Base-by-base conservation (phyloP, 35 echinoderm and acorn worm genomes). In the Holothuria glaberrima region DNA sequence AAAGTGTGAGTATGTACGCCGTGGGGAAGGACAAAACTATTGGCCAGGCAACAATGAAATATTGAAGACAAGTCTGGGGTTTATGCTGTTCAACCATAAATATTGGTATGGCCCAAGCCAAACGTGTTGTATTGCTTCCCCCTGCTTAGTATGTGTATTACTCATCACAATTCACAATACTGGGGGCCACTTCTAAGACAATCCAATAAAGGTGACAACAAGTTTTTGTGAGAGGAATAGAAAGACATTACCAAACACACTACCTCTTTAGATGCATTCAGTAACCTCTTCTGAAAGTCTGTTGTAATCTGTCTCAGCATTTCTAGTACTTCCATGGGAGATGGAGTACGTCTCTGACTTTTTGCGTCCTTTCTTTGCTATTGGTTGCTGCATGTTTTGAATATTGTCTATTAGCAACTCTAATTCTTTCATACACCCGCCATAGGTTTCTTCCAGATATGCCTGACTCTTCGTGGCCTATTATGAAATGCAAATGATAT, bases 401-500 rank as follows among this genome's bases (percentile, higher is more conserved):
- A 93, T 90, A 84, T 81, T 95, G 21, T 94, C 41, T 2, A 99
- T 67, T 22, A 99, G 91, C 21, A 99, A 59, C 60, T 95, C 97
- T 9, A 99, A 76, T 59, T 99, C 97, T 60, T 88, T 72, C 97
- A 99, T 99, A 75, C 97, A 90, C 17, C 97, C 97, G 7, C 97
- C 97, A 21, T 99, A 99, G 0, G 97, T 99, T 67, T 99, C 91
- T 30, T 95, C 93, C 29, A 95, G 72, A 38, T 93, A 99, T n/a
- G 90, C 75, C 83, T 99, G 97, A 27, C 97, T 94, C 41, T 95
- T 99, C 71, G 95, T 99, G 58, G 97, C 97, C 97, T 95, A 68
- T 3, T 65, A 20, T 33, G 29, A n/a, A 78, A 78, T 78, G 12
- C 50, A 54, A 54, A 54, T 54, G 50, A n/a, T n/a, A n/a, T n/a